A percentile compares a stretch with the other conserved stretches of the same genome.
Evolutionary conservation across 2,113 vertebrate genomes (phyloP).

Genomic region (Pelmatolapia mariae): DNA sequence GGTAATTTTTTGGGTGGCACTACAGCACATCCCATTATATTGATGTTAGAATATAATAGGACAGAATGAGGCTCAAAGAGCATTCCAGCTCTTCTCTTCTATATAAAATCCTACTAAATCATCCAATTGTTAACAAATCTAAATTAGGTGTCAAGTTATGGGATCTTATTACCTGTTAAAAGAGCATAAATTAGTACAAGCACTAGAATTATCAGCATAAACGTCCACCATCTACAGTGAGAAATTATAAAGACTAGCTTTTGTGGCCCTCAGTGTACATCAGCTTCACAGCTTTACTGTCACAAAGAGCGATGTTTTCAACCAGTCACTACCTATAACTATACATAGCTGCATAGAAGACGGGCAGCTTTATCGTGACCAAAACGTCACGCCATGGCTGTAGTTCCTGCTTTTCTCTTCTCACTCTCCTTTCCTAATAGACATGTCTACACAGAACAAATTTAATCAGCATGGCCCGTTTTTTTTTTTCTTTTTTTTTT

Average conservation of each 20-base stretch:
- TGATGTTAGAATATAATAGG: neutral
- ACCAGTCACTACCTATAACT: neutral
- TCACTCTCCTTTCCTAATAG: neutral
- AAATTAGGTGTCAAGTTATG: neutral
- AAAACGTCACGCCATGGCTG: neutral
- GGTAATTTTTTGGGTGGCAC: neutral
- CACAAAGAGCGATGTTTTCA: neutral
- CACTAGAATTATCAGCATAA: neutral
- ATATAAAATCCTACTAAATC: neutral
- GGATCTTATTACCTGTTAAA: neutral
- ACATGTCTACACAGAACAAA: neutral
- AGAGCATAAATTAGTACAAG: neutral
- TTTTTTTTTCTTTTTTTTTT: no score
- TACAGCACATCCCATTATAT: neutral
- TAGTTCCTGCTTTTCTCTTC: neutral
- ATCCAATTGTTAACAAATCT: neutral
- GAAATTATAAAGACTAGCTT: neutral
- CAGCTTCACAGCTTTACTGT: neutral
- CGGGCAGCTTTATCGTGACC: neutral
- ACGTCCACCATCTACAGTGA: neutral
- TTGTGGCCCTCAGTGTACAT: neutral
- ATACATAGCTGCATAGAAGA: neutral
- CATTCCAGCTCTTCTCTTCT: neutral
- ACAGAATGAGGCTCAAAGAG: neutral
- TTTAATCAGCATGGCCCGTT: no score